Conservation (phyloP, 2,888 invertebrate genomes). For the Dicranocentrus wangi region DNA sequence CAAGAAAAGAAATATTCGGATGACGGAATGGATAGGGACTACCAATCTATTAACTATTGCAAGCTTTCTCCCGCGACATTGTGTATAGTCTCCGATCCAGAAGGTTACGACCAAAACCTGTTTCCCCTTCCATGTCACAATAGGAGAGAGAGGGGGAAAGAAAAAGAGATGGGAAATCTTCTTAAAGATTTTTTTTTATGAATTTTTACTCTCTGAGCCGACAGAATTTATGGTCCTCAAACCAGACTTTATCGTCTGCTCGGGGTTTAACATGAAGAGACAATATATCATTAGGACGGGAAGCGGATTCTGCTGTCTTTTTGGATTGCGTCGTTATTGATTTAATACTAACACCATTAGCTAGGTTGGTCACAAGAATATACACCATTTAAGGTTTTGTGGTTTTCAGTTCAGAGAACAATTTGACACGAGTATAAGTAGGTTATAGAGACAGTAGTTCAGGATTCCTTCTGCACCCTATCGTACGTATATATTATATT, state of each 20-base stretch:
- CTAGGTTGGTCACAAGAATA: neutral
- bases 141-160: neutral
- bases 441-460: too few species aligned
- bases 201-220: constrained; percentile 42
- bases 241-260: constrained; percentile 47
- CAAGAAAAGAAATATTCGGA: neutral
- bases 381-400: too few species aligned
- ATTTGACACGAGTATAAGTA: too few species aligned
- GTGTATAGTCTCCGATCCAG: neutral
- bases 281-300: constrained; percentile 43
- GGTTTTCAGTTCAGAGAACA: too few species aligned
- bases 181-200: constrained; percentile 42
- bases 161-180: constrained; percentile 31
- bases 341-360: constrained; percentile 43
- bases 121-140: neutral
- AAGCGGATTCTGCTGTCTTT: constrained; percentile 29
- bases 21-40: neutral
- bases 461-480: too few species aligned
- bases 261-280: constrained; percentile 39
- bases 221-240: constrained; percentile 56
- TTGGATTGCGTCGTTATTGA: constrained; percentile 45
- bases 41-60: neutral
- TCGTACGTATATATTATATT: too few species aligned
- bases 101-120: too few species aligned
- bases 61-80: neutral